Conservation (phyloP, 2,797 vertebrate species). For the Chrosomus eos region DNA sequence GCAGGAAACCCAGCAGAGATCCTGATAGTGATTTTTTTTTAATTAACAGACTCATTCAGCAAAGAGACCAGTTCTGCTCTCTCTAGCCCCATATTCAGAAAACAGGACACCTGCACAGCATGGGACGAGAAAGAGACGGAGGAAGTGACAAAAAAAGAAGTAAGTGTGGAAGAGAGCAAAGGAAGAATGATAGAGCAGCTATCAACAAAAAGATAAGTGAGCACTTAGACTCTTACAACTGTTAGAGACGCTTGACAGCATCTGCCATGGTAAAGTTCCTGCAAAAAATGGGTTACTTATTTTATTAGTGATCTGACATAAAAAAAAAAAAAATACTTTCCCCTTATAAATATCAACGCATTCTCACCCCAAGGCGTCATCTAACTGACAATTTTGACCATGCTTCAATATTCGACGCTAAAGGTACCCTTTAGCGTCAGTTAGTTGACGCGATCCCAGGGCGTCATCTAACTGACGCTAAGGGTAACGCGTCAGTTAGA, state of each 20-base stretch:
- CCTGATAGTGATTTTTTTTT: conserved; percentile 33
- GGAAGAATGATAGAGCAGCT: neutral
- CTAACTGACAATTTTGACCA: too few relatives aligned
- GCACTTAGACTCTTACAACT: neutral
- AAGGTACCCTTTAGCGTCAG: too few relatives aligned
- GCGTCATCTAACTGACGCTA: too few relatives aligned
- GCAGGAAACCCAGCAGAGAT: conserved; percentile 22
- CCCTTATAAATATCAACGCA: too few relatives aligned
- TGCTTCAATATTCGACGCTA: too few relatives aligned
- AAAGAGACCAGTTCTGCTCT: conserved; percentile 8
- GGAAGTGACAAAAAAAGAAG: neutral
- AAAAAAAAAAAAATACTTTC: neutral
- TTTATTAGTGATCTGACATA: neutral
- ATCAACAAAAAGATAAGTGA: neutral
- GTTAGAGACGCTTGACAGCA: neutral
- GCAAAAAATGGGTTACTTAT: neutral
- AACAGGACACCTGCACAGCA: neutral
- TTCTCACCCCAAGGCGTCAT: too few relatives aligned
- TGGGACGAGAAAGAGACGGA: neutral
- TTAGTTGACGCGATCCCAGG: too few relatives aligned
- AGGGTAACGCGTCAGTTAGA: too few relatives aligned
- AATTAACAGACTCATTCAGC: conserved; percentile 19
- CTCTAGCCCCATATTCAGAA: neutral
- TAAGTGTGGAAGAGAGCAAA: neutral
- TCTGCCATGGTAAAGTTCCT: neutral